Evolutionary conservation across 1,140 invertebrate species (phyloP), one percentile per base, ranked within the genome.

Genomic region (Trachelipus rathkii): DNA sequence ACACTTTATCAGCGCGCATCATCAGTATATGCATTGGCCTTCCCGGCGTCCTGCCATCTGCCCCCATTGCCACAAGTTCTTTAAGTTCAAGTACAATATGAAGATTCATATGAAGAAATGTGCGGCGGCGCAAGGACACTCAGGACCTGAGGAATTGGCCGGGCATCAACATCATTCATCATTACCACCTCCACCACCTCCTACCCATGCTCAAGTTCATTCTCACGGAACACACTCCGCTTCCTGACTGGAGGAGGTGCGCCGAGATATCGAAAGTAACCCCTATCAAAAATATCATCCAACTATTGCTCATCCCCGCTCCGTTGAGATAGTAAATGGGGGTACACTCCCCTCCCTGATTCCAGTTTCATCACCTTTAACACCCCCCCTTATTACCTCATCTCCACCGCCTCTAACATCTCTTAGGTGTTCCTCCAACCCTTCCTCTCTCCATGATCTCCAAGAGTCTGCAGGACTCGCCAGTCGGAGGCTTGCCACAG

Each of bases 21-120:
- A 81, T 73, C 80, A 81, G 78, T 81, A 81, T 74, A 81, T 81
- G 80, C 80, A 81, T 74, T 81, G 80, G 80, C 80, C 80, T 73
- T 81, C 80, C 21, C 80, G 80, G 74, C 77, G 80, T 72, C 80
- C 80, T 44, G 80, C 80, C n/a, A 77, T 81, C 69, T 81, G 80
- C 74, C 80, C 80, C 23, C 77, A 77, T 72, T 81, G 80, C 78
- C 77, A 77, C 80, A 81, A 81, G 80, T 81, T 81, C 76, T 81
- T 81, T 81, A 81, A 81, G 76, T 81, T 81, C 80, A 81, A 81
- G 77, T 81, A 81, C 74, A 81, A 81, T 77, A 81, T 81, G 80
- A 81, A 81, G 80, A 81, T 81, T 43, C 80, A 81, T 74, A 72
- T 81, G 75, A 81, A 81, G 78, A 81, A 81, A 68, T 81, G 80